phyloP scores from a whole-genome alignment of 1,140 invertebrate species.

The Cephus cinctus region DNA sequence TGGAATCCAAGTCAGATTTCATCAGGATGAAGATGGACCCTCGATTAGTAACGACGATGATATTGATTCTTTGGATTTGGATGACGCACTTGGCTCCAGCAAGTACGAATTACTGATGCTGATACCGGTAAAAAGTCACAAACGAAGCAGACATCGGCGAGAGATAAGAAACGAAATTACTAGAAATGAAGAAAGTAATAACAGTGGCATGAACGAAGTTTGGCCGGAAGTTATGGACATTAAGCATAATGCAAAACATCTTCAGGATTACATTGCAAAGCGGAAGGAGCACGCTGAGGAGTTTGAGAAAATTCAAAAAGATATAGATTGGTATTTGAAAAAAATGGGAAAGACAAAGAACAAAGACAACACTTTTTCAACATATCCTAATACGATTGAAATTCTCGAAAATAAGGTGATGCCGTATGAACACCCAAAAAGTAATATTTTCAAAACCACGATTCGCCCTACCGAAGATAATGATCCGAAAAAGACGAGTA shows the following conservation, averaged over 20 bases:
- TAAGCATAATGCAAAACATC: neutral
- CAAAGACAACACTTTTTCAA: too few species aligned
- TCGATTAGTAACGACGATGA: too few species aligned
- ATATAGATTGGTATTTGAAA: neutral
- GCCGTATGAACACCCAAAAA: too few species aligned
- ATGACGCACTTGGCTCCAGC: conserved; percentile 11
- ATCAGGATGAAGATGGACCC: conserved; percentile 1
- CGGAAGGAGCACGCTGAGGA: neutral
- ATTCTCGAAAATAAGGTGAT: too few species aligned
- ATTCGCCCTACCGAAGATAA: neutral
- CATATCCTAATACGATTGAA: too few species aligned
- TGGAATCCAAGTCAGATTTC: too few species aligned
- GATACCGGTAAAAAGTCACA: conserved; percentile 11
- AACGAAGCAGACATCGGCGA: conserved; percentile 1
- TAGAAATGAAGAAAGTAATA: neutral
- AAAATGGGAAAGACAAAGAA: neutral
- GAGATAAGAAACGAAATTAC: neutral
- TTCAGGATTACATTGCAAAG: neutral
- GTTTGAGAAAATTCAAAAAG: neutral
- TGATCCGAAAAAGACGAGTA: conserved; percentile 7
- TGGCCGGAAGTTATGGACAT: neutral
- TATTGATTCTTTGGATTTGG: conserved; percentile 16
- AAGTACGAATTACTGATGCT: conserved; percentile 18
- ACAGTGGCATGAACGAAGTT: neutral
- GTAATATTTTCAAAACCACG: conserved; percentile 5